Conservation (phyloP, 1,140 invertebrate species). For the Drosophila bifasciata region DNA sequence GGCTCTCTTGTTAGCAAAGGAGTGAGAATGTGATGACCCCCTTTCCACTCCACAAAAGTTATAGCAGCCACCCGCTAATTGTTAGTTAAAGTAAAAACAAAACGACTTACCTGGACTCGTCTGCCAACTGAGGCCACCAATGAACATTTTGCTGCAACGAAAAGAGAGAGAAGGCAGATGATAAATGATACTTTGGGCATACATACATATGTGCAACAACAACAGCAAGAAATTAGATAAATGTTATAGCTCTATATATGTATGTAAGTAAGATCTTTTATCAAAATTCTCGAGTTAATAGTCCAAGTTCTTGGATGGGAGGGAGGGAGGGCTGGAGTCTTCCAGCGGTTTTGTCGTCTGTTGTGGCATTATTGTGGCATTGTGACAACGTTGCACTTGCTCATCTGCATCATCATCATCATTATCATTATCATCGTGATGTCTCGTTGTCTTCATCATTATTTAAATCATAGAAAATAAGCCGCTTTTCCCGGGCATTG, state of each 20-base stretch:
- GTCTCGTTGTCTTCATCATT: constrained; percentile 72
- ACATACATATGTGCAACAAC: constrained; percentile 19
- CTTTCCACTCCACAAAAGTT: constrained; percentile 22
- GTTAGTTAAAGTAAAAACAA: constrained; percentile 10
- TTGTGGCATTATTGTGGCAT: constrained; percentile 19
- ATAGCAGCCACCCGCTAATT: constrained; percentile 61
- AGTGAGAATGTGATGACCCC: constrained; percentile 27
- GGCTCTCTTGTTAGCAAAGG: constrained; percentile 40
- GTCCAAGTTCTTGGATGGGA: too few relatives aligned
- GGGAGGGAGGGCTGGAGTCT: too few relatives aligned
- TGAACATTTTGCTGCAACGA: constrained; percentile 99
- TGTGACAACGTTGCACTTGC: constrained; percentile 34
- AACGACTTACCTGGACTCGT: constrained; percentile 96
- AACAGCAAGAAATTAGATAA: constrained; percentile 40
- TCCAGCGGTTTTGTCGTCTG: constrained; percentile 28
- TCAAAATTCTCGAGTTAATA: constrained; percentile 12
- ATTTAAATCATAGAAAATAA: constrained; percentile 83
- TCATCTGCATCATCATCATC: constrained; percentile 41
- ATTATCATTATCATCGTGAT: constrained; percentile 46
- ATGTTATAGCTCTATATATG: constrained; percentile 30
- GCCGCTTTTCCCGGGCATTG: constrained; percentile 77
- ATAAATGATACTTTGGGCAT: constrained; percentile 53
- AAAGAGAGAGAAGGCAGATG: constrained; percentile 79
- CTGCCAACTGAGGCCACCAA: constrained; percentile 99
- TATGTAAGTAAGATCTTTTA: constrained; percentile 24